Percentiles rank a stretch among this genome's conserved stretches.
These are phyloP conservation scores for Chelonus insularis DNA, from an alignment of 1,140 invertebrate genomes.

Conservation along the genomic window DNA sequence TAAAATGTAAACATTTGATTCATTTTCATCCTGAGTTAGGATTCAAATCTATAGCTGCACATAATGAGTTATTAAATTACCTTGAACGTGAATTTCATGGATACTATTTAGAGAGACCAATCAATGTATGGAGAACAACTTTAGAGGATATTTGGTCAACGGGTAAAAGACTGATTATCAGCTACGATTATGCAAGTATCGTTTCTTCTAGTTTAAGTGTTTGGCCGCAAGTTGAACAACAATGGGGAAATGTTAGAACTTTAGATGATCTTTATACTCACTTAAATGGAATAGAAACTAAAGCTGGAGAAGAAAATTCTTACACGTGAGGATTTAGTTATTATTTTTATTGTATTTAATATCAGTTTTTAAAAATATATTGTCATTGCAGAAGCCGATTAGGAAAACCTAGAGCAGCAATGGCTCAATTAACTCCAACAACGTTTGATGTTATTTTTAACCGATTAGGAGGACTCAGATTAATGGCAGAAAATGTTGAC, in stretches of 20 bases:
- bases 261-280: constrained; percentile 58
- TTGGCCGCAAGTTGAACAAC: constrained; percentile 60
- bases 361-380: constrained; percentile 12
- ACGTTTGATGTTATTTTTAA: constrained; percentile 61
- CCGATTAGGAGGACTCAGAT: constrained; percentile 59
- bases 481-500: constrained; percentile 65
- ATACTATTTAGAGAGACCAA: constrained; percentile 54
- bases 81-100: constrained; percentile 59
- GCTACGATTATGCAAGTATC: constrained; percentile 60
- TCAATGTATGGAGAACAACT: constrained; percentile 54
- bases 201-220: constrained; percentile 41
- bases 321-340: constrained; percentile 40
- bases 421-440: constrained; percentile 68
- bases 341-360: background rate
- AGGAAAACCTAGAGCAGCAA: constrained; percentile 61
- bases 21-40: constrained; percentile 41
- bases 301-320: constrained; percentile 26
- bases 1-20: background rate
- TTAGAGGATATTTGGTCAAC: constrained; percentile 61
- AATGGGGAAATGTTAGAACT: constrained; percentile 66
- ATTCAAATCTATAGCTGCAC: constrained; percentile 54
- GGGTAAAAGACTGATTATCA: constrained; percentile 62
- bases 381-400: too few species aligned
- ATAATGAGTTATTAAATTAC: constrained; percentile 58
- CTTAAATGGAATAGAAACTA: constrained; percentile 46